A percentile compares a stretch with the other conserved stretches of the same genome.
phyloP scores from a whole-genome alignment of 2,888 invertebrate species.

The Smittia sp. region DNA sequence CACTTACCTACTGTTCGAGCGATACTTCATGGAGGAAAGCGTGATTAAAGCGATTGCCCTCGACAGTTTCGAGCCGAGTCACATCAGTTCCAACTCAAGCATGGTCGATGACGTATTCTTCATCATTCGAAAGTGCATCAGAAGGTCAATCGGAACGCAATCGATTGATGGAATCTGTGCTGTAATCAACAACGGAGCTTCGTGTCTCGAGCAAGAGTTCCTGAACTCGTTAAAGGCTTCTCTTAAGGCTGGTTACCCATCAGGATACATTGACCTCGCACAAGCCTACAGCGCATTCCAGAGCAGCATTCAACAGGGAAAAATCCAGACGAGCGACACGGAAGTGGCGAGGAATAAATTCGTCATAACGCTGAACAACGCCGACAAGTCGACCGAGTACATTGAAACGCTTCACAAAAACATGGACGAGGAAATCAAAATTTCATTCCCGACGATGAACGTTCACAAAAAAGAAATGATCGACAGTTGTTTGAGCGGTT shows the following conservation, averaged over 20 bases:
- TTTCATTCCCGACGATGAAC: conserved; percentile 61
- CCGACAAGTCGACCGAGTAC: conserved; percentile 88
- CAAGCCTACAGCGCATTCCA: conserved; percentile 83
- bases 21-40: conserved; percentile 93
- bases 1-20: conserved; percentile 86
- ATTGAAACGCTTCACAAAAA: conserved; percentile 79
- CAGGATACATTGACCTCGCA: conserved; percentile 71
- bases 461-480: conserved; percentile 67
- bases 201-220: conserved; percentile 82
- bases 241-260: conserved; percentile 72
- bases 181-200: conserved; percentile 88
- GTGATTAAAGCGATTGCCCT: conserved; percentile 84
- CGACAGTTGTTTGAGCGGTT: conserved; percentile 65
- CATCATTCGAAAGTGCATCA: conserved; percentile 90
- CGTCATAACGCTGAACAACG: conserved; percentile 80
- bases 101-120: conserved; percentile 98
- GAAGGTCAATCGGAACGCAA: conserved; percentile 85
- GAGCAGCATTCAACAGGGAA: conserved; percentile 74
- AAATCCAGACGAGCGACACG: conserved; percentile 72
- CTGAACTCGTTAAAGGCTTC: conserved; percentile 69
- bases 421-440: conserved; percentile 67
- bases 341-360: conserved; percentile 76
- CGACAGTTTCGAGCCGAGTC: conserved; percentile 70
- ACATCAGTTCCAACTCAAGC: conserved; percentile 68
- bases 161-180: conserved; percentile 96